Base-by-base conservation (phyloP, 2,113 vertebrate genomes). In the Nycticorax nycticorax region DNA sequence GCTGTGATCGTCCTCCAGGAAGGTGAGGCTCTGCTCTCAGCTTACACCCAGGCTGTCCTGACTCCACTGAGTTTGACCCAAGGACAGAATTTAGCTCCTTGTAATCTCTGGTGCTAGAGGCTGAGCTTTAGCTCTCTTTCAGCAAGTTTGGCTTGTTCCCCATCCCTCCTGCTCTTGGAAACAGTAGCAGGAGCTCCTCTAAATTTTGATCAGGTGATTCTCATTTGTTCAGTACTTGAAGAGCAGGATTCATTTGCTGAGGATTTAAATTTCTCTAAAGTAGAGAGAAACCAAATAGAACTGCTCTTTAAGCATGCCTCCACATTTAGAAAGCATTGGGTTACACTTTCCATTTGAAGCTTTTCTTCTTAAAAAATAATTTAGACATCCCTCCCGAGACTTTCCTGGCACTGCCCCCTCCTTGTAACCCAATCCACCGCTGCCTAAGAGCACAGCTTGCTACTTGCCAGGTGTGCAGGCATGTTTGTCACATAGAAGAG, bases 311-410 rank as follows among this genome's bases (percentile, higher is more conserved):
- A 97, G 84, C 88, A 79, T 72, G 91, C 91, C 94, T 86, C 87
- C 81, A 88, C 95, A 91, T 41, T 86, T 91, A 93, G 93, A 97
- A 91, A 95, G 97, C 94, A 90, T 97, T 96, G 88, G 95, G 95
- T 98, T 98, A 97, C 97, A 96, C 89, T 97, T 96, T 96, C 96
- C 93, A 95, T 94, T 97, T 97, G 95, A 98, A 96, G 91, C 60
- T 95, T 98, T 97, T 96, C 95, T 93, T 92, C 91, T 96, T 89
- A 95, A 97, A 97, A 97, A 91, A 75, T 87, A 91, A 98, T 96
- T 95, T 93, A 85, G 95, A 33, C 88, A 78, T 66, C 75, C 88
- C 92, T 97, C 85, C 89, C 39, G 94, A 97, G 96, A 74, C 84
- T 85, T 92, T 83, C 85, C 74, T 3, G 6, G 96, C 94, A 68